Conservation (phyloP, 2,888 invertebrate species). For the Linnaemya vulpina region DNA sequence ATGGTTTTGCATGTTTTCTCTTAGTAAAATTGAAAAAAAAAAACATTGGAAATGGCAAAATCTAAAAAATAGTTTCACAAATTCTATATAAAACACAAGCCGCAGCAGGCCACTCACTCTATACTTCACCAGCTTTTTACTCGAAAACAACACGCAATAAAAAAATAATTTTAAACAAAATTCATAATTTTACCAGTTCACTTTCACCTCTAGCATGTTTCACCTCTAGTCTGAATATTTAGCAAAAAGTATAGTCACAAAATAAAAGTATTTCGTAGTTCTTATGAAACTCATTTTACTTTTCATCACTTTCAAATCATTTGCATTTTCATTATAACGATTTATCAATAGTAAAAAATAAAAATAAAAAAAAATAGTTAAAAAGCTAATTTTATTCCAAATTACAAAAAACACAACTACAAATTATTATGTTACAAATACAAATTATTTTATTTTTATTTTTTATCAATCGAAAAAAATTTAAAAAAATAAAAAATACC, state of each 20-base stretch:
- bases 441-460: conserved; percentile 68
- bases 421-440: conserved; percentile 68
- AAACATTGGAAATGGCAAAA: too few species aligned
- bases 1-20: too few species aligned
- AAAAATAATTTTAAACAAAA: background rate
- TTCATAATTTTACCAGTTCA: background rate
- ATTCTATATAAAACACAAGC: background rate
- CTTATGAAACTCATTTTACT: conserved; percentile 17
- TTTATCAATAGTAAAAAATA: conserved; percentile 42
- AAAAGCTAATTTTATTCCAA: conserved; percentile 52
- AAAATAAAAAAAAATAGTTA: conserved; percentile 17
- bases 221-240: conserved; percentile 34
- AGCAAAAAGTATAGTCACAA: conserved; percentile 37
- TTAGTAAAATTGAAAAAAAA: too few species aligned
- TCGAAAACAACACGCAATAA: background rate
- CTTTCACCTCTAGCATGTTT: conserved; percentile 33
- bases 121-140: background rate
- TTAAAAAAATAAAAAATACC: conserved; percentile 56
- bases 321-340: conserved; percentile 67
- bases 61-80: background rate
- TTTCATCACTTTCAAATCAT: conserved; percentile 66
- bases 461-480: conserved; percentile 63
- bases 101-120: background rate
- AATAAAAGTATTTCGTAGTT: conserved; percentile 1
- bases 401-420: conserved; percentile 66